Evolutionary conservation across 2,113 vertebrate species (phyloP).

Genomic region (Pterocles burchelli): DNA sequence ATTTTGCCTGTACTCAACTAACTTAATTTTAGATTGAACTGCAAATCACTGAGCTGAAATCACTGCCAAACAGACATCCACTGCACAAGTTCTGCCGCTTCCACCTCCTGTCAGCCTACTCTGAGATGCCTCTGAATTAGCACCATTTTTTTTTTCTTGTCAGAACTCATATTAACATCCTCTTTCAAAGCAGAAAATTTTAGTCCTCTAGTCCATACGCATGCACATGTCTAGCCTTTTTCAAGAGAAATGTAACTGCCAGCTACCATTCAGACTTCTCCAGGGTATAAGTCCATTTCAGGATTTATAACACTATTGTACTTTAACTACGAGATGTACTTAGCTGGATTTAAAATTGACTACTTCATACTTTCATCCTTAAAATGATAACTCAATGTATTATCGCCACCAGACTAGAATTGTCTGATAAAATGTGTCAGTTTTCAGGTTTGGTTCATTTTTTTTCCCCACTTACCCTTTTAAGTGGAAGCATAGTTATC

Average conservation of each 20-base stretch:
- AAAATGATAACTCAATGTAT: background rate
- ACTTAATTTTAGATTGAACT: conserved; percentile 44
- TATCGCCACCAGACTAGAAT: background rate
- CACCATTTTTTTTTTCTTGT: background rate
- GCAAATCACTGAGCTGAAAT: background rate
- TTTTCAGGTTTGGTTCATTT: background rate
- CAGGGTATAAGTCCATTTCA: background rate
- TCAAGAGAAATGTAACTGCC: background rate
- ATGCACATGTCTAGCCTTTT: background rate
- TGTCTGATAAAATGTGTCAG: background rate
- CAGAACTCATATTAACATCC: background rate
- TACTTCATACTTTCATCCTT: background rate
- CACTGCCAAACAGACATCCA: conserved; percentile 33
- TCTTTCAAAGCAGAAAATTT: background rate
- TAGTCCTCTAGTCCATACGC: background rate
- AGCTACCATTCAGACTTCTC: background rate
- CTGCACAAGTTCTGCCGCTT: conserved; percentile 31
- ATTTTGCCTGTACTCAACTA: background rate
- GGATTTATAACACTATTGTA: background rate
- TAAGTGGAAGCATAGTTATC: background rate
- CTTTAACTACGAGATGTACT: background rate
- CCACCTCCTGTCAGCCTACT: conserved; percentile 8
- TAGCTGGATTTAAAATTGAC: background rate
- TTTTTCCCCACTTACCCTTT: background rate
- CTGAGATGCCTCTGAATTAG: background rate